Evolutionary conservation across 53 echinoderm and acorn worm genomes (phyloP), one percentile per base, ranked within the genome.

Genomic region (Holothuria scabra): DNA sequence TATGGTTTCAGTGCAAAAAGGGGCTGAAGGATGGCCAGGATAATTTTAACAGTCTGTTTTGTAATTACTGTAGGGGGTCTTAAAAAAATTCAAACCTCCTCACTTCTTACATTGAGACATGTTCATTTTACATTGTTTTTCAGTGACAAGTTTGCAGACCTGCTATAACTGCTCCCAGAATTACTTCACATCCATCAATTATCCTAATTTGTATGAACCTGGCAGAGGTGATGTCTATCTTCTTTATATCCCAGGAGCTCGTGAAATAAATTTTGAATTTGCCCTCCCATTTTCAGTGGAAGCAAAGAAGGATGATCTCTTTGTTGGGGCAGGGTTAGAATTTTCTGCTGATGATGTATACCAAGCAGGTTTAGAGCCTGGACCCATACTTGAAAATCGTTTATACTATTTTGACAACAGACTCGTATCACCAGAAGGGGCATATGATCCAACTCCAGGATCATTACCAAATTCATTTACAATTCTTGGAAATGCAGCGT

Each of bases 191-290:
- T 69, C 69, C 11, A 33, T 32, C 31, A 69, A 69, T 41, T 69
- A 69, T 33, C 69, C 69, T 12, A 7, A 21, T 22, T 7, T 13
- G n/a, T 69, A 69, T 33, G 31, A 13, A 11, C 20, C 22, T 22
- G 38, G 34, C 4, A 69, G 69, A 34, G 69, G 69, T 37, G 69
- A 69, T 69, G 69, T 69, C n/a, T 76, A 76, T 29, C 76, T 76
- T 49, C 48, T 76, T 5, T 76, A 48, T 28, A 48, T 76, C 20
- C 76, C 76, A 12, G 76, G 76, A 76, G 76, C 76, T 48, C 7
- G 16, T 20, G 11, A 23, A 20, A 76, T 76, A 24, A 28, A 52
- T 24, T 76, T 76, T 52, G 28, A 37, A 48, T 76, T 76, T 56
- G 16, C 26, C 12, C 12, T 22, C 8, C 21, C 23, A 22, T 76